These are phyloP conservation scores for Apteryx owenii DNA, from an alignment of 2,113 vertebrate species.

Conservation along the genomic window DNA sequence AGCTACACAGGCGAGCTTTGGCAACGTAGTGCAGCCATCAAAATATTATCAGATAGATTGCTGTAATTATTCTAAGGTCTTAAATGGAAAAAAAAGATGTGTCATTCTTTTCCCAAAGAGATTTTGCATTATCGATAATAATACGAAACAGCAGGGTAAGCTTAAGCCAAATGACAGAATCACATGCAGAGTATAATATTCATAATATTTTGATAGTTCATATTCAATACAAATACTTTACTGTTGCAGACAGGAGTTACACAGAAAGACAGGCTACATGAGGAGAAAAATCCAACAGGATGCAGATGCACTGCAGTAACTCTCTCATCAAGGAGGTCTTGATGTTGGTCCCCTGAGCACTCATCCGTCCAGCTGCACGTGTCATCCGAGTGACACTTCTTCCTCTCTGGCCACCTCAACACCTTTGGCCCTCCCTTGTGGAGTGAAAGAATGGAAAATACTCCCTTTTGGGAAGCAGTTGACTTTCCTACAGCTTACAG, in stretches of 20 bases:
- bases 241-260: not conserved
- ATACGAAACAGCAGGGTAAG: not conserved
- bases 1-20: not conserved
- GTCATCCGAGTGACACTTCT: not conserved
- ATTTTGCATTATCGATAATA: not conserved
- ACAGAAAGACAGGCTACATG: not conserved
- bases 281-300: not conserved
- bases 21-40: not conserved
- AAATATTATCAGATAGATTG: not conserved
- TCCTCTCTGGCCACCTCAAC: not conserved
- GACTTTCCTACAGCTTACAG: not conserved
- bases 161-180: not conserved
- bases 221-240: not conserved
- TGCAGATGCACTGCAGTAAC: not conserved
- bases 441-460: not conserved
- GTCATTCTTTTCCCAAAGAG: not conserved
- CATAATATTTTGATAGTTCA: not conserved
- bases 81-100: not conserved
- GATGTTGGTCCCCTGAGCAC: not conserved
- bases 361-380: not conserved
- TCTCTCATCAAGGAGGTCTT: not conserved
- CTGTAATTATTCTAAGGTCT: not conserved
- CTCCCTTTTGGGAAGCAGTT: not conserved
- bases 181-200: not conserved
- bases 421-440: not conserved